Conservation (phyloP, 1,140 invertebrate species). For the Meloidogyne floridensis region DNA sequence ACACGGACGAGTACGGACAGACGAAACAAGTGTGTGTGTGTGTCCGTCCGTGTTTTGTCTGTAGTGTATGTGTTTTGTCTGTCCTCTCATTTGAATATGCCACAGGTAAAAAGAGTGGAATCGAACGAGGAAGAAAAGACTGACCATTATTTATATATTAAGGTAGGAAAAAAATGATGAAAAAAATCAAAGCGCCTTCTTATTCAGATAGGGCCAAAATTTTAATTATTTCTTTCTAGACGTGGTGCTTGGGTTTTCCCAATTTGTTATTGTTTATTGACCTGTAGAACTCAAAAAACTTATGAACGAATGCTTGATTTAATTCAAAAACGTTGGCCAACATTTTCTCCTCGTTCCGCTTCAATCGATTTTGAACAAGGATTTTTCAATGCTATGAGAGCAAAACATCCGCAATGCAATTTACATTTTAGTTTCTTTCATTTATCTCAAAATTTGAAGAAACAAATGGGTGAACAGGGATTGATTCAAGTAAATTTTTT, state of each 20-base stretch:
- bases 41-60: too few relatives aligned
- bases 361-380: constrained; percentile 23
- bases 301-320: constrained; percentile 27
- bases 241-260: constrained; percentile 23
- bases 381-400: neutral
- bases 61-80: too few relatives aligned
- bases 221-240: neutral
- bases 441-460: constrained; percentile 17
- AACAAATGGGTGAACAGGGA: constrained; percentile 12
- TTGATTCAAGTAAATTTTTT: constrained; percentile 59
- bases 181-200: too few relatives aligned
- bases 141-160: too few relatives aligned
- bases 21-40: too few relatives aligned
- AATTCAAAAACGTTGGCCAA: constrained; percentile 13
- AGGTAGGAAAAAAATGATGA: too few relatives aligned
- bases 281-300: constrained; percentile 7
- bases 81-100: too few relatives aligned
- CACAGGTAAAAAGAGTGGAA: too few relatives aligned
- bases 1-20: too few relatives aligned
- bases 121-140: too few relatives aligned
- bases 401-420: constrained; percentile 12
- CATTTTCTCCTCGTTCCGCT: constrained; percentile 18
- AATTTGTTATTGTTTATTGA: constrained; percentile 18
- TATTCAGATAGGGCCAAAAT: neutral
- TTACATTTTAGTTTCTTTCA: constrained; percentile 21